Conservation (phyloP, 64 coral and sea anemone genomes). For the Acropora yongei region DNA sequence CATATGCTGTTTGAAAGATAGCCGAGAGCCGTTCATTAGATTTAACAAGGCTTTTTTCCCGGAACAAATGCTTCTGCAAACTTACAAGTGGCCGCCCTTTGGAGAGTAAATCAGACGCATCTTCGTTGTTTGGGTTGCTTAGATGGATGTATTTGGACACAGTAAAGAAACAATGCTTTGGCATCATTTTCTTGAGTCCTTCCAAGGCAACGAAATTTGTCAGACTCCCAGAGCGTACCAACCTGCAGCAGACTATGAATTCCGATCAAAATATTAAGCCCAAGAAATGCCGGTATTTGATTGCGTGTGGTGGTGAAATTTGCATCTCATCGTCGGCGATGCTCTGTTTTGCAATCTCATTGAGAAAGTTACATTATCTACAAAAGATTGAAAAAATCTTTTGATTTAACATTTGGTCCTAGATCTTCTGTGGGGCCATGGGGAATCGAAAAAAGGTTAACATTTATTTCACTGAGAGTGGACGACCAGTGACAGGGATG, state of each 20-base stretch:
- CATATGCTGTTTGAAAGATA: background rate
- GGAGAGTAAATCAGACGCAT: constrained; percentile 1
- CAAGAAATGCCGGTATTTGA: constrained; percentile 48
- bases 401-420: background rate
- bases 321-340: constrained; percentile 19
- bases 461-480: background rate
- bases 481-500: background rate
- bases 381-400: constrained; percentile 55
- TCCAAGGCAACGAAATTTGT: constrained; percentile 5
- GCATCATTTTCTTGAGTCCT: constrained; percentile 49
- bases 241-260: constrained; percentile 19
- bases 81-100: constrained; percentile 18
- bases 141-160: constrained; percentile 45
- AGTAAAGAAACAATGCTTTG: constrained; percentile 13
- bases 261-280: constrained; percentile 37
- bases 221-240: constrained; percentile 16
- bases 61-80: background rate
- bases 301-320: constrained; percentile 29
- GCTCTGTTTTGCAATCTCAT: background rate
- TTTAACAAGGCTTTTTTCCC: background rate
- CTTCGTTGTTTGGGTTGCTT: constrained; percentile 12
- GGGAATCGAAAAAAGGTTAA: background rate
- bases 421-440: background rate
- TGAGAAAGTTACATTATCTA: constrained; percentile 11
- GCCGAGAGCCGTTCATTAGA: too few relatives aligned